Conservation (phyloP, 2,888 invertebrate species). For the Nemoura dubitans region DNA sequence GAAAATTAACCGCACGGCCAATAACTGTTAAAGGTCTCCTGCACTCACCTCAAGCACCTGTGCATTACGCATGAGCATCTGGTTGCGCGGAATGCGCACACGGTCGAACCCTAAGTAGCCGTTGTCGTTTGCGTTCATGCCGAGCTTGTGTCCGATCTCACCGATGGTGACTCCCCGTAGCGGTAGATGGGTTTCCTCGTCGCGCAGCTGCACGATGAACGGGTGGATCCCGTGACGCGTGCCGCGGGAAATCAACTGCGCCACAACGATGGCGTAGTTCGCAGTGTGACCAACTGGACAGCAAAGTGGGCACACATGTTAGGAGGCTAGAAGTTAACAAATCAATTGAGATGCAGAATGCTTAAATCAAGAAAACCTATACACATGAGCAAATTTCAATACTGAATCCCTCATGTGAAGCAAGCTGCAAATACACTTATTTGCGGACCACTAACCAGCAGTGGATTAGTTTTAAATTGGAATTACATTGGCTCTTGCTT, state of each 20-base stretch:
- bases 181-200: slow-evolving; percentile 87
- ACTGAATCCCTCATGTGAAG: too few relatives aligned
- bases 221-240: slow-evolving; percentile 89
- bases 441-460: too few relatives aligned
- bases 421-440: too few relatives aligned
- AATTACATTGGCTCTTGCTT: too few relatives aligned
- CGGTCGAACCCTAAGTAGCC: slow-evolving; percentile 90
- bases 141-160: slow-evolving; percentile 94
- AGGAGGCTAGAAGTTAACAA: too few relatives aligned
- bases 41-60: slow-evolving; percentile 68
- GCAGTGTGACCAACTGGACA: slow-evolving; percentile 88
- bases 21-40: too few relatives aligned
- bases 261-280: slow-evolving; percentile 92
- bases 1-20: too few relatives aligned
- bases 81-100: slow-evolving; percentile 86
- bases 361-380: too few relatives aligned
- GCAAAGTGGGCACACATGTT: too few relatives aligned
- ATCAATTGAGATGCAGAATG: too few relatives aligned
- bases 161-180: slow-evolving; percentile 86
- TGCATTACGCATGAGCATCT: slow-evolving; percentile 95
- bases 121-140: slow-evolving; percentile 92
- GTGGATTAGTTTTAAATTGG: too few relatives aligned
- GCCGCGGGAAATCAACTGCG: slow-evolving; percentile 86
- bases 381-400: too few relatives aligned
- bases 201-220: slow-evolving; percentile 90